Percentiles rank a stretch among this genome's conserved stretches.
phyloP scores from a whole-genome alignment of 1,140 invertebrate species.

The Ostrea edulis region DNA sequence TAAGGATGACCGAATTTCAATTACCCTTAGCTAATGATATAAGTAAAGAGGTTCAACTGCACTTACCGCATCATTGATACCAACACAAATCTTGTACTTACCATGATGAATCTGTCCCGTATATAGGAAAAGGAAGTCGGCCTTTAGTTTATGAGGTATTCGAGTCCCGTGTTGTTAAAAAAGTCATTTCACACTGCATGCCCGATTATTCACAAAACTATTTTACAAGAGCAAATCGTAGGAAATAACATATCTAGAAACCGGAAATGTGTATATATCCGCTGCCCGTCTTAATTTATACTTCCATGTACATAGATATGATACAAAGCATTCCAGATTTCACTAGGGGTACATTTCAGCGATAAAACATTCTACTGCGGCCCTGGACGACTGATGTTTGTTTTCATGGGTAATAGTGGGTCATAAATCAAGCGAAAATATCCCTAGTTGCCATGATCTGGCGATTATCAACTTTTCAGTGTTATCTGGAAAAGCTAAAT shows the following conservation, averaged over 20 bases:
- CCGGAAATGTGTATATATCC: conserved; percentile 22
- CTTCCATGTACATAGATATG: neutral
- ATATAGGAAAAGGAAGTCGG: neutral
- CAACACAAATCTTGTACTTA: neutral
- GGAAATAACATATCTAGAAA: conserved; percentile 31
- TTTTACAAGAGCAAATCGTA: neutral
- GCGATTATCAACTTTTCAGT: neutral
- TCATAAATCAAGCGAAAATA: conserved; percentile 32
- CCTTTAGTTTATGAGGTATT: too few species aligned
- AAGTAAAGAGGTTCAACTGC: too few species aligned
- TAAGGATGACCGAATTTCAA: too few species aligned
- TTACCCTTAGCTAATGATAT: too few species aligned
- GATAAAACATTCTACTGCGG: conserved; percentile 15
- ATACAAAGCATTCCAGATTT: conserved; percentile 15
- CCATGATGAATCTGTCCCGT: neutral
- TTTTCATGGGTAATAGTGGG: conserved; percentile 14
- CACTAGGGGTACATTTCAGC: conserved; percentile 10
- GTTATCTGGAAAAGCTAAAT: neutral
- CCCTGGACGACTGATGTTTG: conserved; percentile 5
- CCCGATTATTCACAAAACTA: neutral
- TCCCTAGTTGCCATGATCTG: neutral
- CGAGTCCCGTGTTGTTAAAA: neutral
- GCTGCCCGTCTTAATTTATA: neutral
- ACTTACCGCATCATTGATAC: too few species aligned
- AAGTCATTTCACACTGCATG: neutral